phyloP scores from a whole-genome alignment of 2,113 vertebrate genomes.

The Bostrychus sinensis region DNA sequence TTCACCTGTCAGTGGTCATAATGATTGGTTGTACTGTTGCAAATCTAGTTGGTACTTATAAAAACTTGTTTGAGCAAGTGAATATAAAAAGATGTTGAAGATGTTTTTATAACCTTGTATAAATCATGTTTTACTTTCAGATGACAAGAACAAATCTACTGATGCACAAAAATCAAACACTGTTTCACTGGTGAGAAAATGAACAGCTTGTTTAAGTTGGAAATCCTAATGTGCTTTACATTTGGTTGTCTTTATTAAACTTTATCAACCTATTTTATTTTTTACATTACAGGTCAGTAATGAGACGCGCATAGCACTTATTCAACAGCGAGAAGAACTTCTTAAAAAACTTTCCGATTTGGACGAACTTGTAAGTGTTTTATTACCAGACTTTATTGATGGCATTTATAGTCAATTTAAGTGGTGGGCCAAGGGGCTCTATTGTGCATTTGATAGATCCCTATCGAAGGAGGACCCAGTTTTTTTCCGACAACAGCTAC shows the following conservation, averaged over 20 bases:
- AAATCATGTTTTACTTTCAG: background rate
- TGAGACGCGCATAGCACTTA: constrained; percentile 24
- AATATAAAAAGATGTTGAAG: no score
- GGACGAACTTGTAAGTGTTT: constrained; percentile 52
- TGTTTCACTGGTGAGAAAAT: constrained; percentile 21
- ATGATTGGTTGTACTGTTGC: no score
- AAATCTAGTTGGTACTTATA: no score
- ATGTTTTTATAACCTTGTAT: background rate
- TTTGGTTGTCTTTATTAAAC: background rate
- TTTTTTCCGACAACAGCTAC: no score
- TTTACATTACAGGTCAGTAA: constrained; percentile 29
- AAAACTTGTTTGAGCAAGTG: no score
- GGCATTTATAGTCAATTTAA: no score
- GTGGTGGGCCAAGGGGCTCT: no score
- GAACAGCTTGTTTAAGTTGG: background rate
- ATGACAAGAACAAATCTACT: background rate
- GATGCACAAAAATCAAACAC: background rate
- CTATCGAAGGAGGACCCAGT: no score
- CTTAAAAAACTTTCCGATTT: constrained; percentile 56
- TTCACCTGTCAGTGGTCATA: no score
- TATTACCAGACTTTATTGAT: accelerated
- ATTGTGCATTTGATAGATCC: no score
- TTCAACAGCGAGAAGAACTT: constrained; percentile 41
- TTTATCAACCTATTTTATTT: no score
- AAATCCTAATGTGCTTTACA: background rate